Base-by-base conservation (phyloP, 2,888 invertebrate genomes). In the Patella depressa region DNA sequence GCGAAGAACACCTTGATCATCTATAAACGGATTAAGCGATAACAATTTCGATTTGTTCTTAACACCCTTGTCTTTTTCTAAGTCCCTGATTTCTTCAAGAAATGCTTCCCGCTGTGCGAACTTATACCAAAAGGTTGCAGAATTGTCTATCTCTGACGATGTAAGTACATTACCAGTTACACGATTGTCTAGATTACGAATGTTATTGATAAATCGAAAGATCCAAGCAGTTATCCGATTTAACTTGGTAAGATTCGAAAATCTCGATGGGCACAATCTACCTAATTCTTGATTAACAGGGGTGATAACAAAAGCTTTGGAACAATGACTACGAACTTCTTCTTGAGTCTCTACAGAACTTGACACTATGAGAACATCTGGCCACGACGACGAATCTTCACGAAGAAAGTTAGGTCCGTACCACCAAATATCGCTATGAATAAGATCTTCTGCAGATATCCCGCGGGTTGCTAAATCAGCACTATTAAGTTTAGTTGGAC, bases 381-480 rank as follows among this genome's bases (percentile, higher is more conserved):
- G 29, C 29, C 29, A 29, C 29, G 29, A 29, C 29, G 29, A 29
- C 29, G 29, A 29, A 29, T 29, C 29, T 29, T 2, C 29, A 29
- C 2, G 29, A 29, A 29, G 29, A 29, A 29, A 29, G 29, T 29
- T 29, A n/a, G 74, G 78, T 15, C 78, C 80, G 34, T 55, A 57
- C 76, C 73, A 78, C 78, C 79, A 77, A 29, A 54, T 45, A 17
- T 53, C 59, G 54, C 74, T 74, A n/a, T 72, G 29, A 17, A 65
- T 57, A 57, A 74, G 19, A n/a, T 76, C 54, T 29, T 34, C 11
- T 54, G 71, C 73, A 15, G 72, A 72, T 5, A 71, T 69, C 24
- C 78, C 72, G 19, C 73, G 34, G 15, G 78, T n/a, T n/a, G 53
- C 53, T 65, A 78, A 55, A 73, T 78, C 80, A 53, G 80, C 80